These are phyloP conservation scores for Macrotrachela quadricornifera DNA, from an alignment of 1,140 invertebrate species.

Conservation along the genomic window DNA sequence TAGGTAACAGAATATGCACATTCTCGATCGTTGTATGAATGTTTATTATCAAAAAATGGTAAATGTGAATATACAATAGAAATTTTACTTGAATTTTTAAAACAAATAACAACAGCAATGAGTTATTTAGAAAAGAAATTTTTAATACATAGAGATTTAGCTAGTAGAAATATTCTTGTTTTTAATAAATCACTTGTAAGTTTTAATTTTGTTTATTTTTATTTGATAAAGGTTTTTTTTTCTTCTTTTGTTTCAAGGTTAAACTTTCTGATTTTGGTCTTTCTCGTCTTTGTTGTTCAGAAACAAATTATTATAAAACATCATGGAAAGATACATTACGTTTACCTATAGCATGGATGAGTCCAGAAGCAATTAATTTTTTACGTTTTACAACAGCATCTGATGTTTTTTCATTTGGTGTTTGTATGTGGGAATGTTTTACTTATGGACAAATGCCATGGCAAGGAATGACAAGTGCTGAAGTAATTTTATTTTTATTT, in stretches of 20 bases:
- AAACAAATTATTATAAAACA: slow-evolving; percentile 95
- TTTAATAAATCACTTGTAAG: slow-evolving; percentile 52
- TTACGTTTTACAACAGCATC: slow-evolving; percentile 71
- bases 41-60: slow-evolving; percentile 53
- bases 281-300: slow-evolving; percentile 36
- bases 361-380: slow-evolving; percentile 83
- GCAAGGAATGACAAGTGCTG: too few relatives aligned
- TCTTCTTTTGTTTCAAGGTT: slow-evolving; percentile 31
- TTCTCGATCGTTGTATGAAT: slow-evolving; percentile 58
- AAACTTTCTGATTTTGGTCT: too few relatives aligned
- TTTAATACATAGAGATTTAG: slow-evolving; percentile 78
- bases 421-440: too few relatives aligned
- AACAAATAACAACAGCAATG: slow-evolving; percentile 90
- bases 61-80: slow-evolving; percentile 53
- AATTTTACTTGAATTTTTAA: slow-evolving; percentile 48
- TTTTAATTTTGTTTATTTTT: not conserved
- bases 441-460: too few relatives aligned
- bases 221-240: not conserved
- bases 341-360: slow-evolving; percentile 62
- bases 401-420: too few relatives aligned
- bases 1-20: too few relatives aligned
- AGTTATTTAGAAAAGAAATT: slow-evolving; percentile 74
- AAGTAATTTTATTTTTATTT: slow-evolving; percentile 28
- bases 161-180: slow-evolving; percentile 78
- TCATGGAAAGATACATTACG: slow-evolving; percentile 95